Evolutionary conservation across 35 echinoderm and acorn worm genomes (phyloP).

Genomic region (Lytechinus pictus): DNA sequence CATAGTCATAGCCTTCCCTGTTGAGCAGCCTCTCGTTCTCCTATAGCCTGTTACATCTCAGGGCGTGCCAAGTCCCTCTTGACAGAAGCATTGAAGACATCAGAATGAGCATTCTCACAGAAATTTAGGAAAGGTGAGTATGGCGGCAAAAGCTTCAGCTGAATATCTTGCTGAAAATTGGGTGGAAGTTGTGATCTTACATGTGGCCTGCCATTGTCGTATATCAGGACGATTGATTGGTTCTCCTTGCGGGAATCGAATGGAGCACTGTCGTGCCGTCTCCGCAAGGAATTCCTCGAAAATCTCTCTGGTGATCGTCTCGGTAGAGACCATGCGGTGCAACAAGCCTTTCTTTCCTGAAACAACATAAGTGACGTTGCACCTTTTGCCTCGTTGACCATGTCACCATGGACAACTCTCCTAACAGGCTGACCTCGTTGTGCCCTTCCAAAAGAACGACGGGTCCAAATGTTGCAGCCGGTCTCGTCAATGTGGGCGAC

Average conservation of each 20-base stretch:
- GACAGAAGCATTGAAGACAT: background rate
- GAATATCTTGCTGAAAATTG: background rate
- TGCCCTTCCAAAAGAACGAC: background rate
- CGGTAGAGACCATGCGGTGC: background rate
- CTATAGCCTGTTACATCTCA: background rate
- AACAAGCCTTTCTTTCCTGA: background rate
- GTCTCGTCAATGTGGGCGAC: background rate
- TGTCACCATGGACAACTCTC: background rate
- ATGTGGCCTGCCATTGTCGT: background rate
- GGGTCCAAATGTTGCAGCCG: background rate
- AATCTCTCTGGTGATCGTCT: background rate
- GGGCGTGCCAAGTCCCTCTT: background rate
- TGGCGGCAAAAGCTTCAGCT: background rate
- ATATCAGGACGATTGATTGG: background rate
- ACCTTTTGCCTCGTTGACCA: background rate
- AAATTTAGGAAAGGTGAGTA: background rate
- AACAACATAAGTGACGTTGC: background rate
- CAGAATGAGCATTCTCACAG: background rate
- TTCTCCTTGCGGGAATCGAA: too few relatives aligned
- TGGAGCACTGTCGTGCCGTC: too few relatives aligned
- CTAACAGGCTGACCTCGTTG: background rate
- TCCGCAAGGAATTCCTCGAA: background rate
- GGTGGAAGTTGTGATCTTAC: background rate
- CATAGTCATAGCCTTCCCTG: background rate
- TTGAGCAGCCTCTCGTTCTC: background rate